A percentile compares a stretch with the other conserved stretches of the same genome.
These are phyloP conservation scores for Mustela nigripes DNA, from an alignment of 2,113 vertebrate species.

Conservation along the genomic window DNA sequence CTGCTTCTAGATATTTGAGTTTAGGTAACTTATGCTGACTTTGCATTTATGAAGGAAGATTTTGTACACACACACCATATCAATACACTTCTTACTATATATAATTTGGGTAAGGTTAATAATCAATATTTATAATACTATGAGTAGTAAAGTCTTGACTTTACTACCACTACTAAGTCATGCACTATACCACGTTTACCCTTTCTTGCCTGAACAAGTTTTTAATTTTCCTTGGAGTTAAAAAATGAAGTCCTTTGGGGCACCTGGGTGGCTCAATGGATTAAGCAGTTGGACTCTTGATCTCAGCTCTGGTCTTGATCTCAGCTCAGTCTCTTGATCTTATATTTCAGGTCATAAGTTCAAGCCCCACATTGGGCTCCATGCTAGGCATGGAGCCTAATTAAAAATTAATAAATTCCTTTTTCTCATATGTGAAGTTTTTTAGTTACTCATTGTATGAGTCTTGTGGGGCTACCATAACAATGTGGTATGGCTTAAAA, in stretches of 20 bases:
- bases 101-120: not conserved
- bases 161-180: not conserved
- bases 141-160: slow-evolving; percentile 27
- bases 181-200: not conserved
- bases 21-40: not conserved
- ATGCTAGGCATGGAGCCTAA: not conserved
- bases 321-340: not conserved
- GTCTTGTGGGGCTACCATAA: not conserved
- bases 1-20: not conserved
- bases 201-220: slow-evolving; percentile 27
- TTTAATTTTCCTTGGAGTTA: slow-evolving; percentile 2
- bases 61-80: not conserved
- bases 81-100: not conserved
- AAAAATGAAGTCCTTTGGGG: not conserved
- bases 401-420: not conserved
- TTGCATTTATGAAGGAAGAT: not conserved
- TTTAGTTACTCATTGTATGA: not conserved
- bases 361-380: not conserved
- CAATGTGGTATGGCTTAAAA: not conserved
- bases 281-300: not conserved
- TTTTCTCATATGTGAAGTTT: not conserved
- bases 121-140: not conserved
- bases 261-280: not conserved
- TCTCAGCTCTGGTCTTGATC: not conserved
- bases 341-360: not conserved